phyloP scores from a whole-genome alignment of 2,797 vertebrate genomes.

The Limosa lapponica region DNA sequence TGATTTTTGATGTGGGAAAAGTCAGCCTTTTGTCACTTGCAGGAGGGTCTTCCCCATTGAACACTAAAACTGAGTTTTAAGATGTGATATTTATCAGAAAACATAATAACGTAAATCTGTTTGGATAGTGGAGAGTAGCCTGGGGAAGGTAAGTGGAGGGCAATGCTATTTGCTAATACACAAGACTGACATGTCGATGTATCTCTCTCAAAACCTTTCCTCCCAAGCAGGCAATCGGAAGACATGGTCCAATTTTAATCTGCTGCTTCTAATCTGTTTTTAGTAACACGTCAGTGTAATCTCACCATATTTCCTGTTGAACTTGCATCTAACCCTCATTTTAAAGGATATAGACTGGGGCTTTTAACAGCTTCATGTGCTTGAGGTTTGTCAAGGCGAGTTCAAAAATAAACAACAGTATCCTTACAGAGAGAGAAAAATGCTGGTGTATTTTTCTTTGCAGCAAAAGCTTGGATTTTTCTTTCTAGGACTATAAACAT shows the following conservation, averaged over 20 bases:
- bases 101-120: neutral
- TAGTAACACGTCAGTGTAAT: neutral
- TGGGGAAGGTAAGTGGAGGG: neutral
- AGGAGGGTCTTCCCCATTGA: neutral
- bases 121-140: neutral
- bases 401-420: neutral
- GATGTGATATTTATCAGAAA: neutral
- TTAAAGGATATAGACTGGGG: neutral
- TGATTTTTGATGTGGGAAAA: neutral
- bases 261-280: neutral
- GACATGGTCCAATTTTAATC: neutral
- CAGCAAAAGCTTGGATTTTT: neutral
- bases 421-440: neutral
- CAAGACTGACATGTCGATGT: neutral
- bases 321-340: neutral
- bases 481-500: neutral
- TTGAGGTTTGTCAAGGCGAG: neutral
- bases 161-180: neutral
- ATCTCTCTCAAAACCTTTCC: neutral
- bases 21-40: neutral
- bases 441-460: neutral
- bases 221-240: neutral
- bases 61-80: neutral
- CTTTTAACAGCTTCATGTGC: neutral
- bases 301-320: neutral